phyloP scores from a whole-genome alignment of 2,113 vertebrate species.

The Pseudorhombus dupliciocellatus region DNA sequence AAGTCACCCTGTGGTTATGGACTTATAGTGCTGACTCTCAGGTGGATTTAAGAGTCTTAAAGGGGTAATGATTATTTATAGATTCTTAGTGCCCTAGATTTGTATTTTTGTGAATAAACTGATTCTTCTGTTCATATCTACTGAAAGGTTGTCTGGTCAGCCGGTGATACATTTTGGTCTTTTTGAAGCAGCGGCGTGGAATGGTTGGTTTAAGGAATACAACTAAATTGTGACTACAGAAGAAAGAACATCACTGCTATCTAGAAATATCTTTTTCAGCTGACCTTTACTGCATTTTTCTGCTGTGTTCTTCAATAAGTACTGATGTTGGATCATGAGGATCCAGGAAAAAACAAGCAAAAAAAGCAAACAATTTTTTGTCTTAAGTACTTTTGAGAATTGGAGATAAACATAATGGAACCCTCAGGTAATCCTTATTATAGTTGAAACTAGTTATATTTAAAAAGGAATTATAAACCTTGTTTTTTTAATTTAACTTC shows the following conservation, averaged over 20 bases:
- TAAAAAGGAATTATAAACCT: background rate
- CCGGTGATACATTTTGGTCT: background rate
- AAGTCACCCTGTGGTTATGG: background rate
- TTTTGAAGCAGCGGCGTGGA: slow-evolving; percentile 16
- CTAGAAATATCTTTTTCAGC: slow-evolving; percentile 17
- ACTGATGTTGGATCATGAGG: background rate
- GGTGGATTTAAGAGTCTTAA: background rate
- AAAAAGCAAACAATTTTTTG: background rate
- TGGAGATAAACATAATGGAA: no score
- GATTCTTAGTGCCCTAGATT: background rate
- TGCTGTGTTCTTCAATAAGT: background rate
- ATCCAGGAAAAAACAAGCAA: background rate
- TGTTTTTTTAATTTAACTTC: background rate
- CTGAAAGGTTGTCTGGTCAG: slow-evolving; percentile 4
- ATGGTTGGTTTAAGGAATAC: slow-evolving; percentile 22
- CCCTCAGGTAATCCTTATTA: no score
- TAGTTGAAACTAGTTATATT: background rate
- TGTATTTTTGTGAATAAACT: background rate
- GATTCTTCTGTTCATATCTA: background rate
- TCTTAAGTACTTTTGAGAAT: no score
- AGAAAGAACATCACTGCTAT: slow-evolving; percentile 26
- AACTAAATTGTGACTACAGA: slow-evolving; percentile 7
- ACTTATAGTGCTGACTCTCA: slow-evolving; percentile 11
- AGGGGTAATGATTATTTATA: background rate
- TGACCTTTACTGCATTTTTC: background rate